Evolutionary conservation across 2,113 vertebrate species (phyloP).

Genomic region (Hypocryptadius cinnamomeus): DNA sequence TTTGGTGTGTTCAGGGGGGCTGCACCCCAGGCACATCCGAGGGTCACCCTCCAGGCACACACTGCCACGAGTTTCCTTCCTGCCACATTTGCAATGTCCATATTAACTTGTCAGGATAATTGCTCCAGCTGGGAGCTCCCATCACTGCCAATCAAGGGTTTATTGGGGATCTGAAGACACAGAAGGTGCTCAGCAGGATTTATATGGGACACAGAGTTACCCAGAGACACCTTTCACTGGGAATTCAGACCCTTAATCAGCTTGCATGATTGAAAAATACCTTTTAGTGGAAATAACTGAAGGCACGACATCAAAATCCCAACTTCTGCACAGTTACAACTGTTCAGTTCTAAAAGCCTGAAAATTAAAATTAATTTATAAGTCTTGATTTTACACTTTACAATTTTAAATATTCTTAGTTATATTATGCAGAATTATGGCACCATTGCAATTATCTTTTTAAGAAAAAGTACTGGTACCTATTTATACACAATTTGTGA

Average conservation of each 20-base stretch:
- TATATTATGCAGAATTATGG: neutral
- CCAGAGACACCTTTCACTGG: neutral
- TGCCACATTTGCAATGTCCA: neutral
- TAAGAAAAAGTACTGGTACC: neutral
- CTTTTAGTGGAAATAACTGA: neutral
- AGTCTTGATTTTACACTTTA: neutral
- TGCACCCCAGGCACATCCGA: neutral
- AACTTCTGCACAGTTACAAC: neutral
- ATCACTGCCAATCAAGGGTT: neutral
- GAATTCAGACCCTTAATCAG: neutral
- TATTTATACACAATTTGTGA: neutral
- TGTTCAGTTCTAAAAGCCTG: neutral
- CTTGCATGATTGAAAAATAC: neutral
- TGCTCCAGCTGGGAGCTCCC: slow-evolving; percentile 25
- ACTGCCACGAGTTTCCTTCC: neutral
- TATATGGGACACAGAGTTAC: neutral
- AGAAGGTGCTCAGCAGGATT: neutral
- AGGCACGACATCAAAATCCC: neutral
- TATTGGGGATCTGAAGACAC: neutral
- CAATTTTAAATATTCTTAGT: neutral
- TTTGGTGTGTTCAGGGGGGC: neutral
- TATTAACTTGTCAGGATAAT: slow-evolving; percentile 36
- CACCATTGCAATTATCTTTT: neutral
- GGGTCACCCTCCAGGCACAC: neutral
- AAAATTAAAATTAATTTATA: neutral